phyloP scores from a whole-genome alignment of 2,113 vertebrate genomes.

The Pseudorectes ferrugineus region DNA sequence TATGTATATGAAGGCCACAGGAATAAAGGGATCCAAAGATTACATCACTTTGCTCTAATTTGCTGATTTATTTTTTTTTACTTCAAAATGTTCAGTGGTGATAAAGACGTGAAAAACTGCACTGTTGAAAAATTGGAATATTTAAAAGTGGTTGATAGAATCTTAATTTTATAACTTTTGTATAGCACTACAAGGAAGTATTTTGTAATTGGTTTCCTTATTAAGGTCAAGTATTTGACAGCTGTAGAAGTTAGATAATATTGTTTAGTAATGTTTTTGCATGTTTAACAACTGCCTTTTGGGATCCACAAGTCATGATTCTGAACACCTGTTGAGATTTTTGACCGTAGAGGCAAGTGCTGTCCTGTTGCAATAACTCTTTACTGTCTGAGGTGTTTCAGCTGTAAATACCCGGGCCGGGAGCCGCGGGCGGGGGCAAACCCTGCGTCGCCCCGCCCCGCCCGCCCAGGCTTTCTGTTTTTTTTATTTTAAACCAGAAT shows the following conservation, averaged over 20 bases:
- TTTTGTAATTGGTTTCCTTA: conserved; percentile 75
- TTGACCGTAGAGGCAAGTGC: conserved; percentile 41
- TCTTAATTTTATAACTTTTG: conserved; percentile 75
- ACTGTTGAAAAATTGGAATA: conserved; percentile 60
- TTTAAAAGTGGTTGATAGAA: conserved; percentile 68
- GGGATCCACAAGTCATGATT: conserved; percentile 61
- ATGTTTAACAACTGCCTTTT: conserved; percentile 65
- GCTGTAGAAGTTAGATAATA: conserved; percentile 45
- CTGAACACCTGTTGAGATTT: conserved; percentile 32
- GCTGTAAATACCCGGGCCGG: background rate
- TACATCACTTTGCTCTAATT: conserved; percentile 70
- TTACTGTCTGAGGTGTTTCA: conserved; percentile 26
- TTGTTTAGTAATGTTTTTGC: conserved; percentile 71
- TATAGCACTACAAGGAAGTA: conserved; percentile 77
- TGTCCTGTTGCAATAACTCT: conserved; percentile 63
- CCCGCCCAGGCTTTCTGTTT: background rate
- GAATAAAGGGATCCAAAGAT: conserved; percentile 84
- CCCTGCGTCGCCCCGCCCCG: background rate
- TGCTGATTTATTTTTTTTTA: conserved; percentile 40
- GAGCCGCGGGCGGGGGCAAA: background rate
- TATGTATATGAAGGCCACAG: conserved; percentile 71
- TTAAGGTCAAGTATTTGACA: conserved; percentile 62
- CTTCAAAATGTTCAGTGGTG: conserved; percentile 57
- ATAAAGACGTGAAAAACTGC: conserved; percentile 54
- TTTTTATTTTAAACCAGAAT: conserved; percentile 76